A percentile compares a stretch with the other conserved stretches of the same genome.
Conservation (phyloP, 2,113 vertebrate genomes). For the Pelobates fuscus region DNA sequence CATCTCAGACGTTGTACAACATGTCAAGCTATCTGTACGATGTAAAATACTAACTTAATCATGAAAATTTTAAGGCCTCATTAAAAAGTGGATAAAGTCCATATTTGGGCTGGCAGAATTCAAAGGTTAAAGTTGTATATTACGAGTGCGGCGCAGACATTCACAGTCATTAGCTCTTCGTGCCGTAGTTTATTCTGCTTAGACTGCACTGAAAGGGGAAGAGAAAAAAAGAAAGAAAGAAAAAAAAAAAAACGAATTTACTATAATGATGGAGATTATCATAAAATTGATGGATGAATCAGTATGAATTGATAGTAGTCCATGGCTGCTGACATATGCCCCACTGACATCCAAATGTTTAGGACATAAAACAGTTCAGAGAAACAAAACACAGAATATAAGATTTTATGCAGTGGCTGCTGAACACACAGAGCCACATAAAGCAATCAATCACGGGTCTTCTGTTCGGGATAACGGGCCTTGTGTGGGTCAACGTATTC, state of each 20-base stretch:
- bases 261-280: constrained; percentile 25
- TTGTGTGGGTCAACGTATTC: constrained; percentile 27
- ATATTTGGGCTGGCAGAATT: constrained; percentile 71
- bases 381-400: constrained; percentile 16
- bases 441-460: constrained; percentile 24
- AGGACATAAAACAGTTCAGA: not conserved
- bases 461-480: constrained; percentile 5
- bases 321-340: constrained; percentile 16
- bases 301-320: not conserved
- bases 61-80: constrained; percentile 74
- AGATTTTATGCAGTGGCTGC: not conserved
- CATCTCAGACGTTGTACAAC: constrained; percentile 76
- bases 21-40: constrained; percentile 73
- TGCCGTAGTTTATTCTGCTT: constrained; percentile 55
- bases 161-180: constrained; percentile 56
- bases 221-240: not conserved
- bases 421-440: constrained; percentile 7
- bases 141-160: constrained; percentile 56
- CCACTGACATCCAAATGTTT: not conserved
- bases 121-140: constrained; percentile 76
- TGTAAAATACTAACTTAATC: constrained; percentile 77
- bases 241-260: constrained; percentile 2
- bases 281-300: constrained; percentile 29
- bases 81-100: constrained; percentile 77
- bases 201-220: constrained; percentile 22